Evolutionary conservation across 2,797 vertebrate genomes (phyloP), one percentile per base, ranked within the genome.

Genomic region (Australoheros facetus): DNA sequence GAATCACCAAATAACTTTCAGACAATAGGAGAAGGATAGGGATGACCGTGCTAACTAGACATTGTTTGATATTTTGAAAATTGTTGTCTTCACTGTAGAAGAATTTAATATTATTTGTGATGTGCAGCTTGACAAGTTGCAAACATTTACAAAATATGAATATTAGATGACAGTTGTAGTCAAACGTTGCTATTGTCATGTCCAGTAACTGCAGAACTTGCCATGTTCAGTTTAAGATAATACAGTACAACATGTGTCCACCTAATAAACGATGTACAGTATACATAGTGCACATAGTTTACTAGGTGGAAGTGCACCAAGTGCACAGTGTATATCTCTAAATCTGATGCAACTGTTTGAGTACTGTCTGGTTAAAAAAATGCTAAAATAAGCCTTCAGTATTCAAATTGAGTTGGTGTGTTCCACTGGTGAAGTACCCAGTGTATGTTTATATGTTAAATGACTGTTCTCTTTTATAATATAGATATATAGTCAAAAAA

Each of bases 231-330:
- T 42, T 42, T 42, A 42, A 42, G 10, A 42, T 3, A 42, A 13
- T 42, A 12, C 12, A 60, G 17, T 59, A 28, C 57, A 59, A 12
- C 9, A n/a, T 1, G 17, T 0, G 30, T 34, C 57, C 32, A 17
- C 57, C 57, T 2, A 59, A 28, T 59, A 59, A 59, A 59, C 3
- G 3, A 34, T n/a, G 57, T 34, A 34, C 57, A 0, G 0, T 21
- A n/a, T 39, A 21, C 12, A 51, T 7, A 19, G 16, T 51, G 16
- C 42, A 16, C 14, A 45, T 5, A 45, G 42, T 16, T 12, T 34
- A 34, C 57, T 59, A 0, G 0, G 57, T 26, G 26, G 26, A n/a
- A 37, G 19, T 37, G 32, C 37, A 30, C 32, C 32, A 0, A 60
- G 32, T 32, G 21, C 37, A 60, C 11, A 0, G 32, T 39, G 19